These are phyloP conservation scores for Epirrhoe tristata DNA, from an alignment of 2,888 invertebrate species.

Conservation along the genomic window DNA sequence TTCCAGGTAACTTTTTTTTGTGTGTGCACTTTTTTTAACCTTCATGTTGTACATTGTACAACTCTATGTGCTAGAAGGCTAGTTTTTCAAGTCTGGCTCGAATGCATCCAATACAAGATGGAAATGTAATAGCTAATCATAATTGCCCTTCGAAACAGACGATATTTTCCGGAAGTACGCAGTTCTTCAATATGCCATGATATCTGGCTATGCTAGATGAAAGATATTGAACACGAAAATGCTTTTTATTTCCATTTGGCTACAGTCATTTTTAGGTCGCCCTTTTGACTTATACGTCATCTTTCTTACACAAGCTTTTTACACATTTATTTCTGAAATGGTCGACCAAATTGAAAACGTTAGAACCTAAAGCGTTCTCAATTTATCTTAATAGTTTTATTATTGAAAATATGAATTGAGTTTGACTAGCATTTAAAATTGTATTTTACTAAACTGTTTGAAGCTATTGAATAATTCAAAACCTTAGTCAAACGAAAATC, in stretches of 20 bases:
- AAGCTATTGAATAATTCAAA: neutral
- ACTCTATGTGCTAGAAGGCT: too few relatives aligned
- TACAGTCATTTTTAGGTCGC: neutral
- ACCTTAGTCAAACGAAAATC: neutral
- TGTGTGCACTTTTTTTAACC: too few relatives aligned
- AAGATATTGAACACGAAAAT: constrained; percentile 38
- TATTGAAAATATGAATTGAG: neutral
- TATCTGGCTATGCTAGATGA: neutral
- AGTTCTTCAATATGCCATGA: neutral
- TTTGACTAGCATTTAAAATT: neutral
- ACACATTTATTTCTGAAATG: constrained; percentile 1
- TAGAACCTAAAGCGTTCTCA: neutral
- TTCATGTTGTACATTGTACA: too few relatives aligned
- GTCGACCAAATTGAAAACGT: neutral
- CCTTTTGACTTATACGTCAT: constrained; percentile 36
- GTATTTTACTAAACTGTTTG: neutral
- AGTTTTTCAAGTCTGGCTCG: too few relatives aligned
- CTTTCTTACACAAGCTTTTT: constrained; percentile 2
- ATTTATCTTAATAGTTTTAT: constrained; percentile 1
- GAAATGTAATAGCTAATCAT: too few relatives aligned
- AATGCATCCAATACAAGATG: too few relatives aligned
- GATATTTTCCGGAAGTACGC: too few relatives aligned
- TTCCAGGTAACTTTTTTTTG: too few relatives aligned
- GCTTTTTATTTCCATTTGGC: constrained; percentile 30
- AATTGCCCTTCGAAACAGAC: too few relatives aligned